A percentile compares a stretch with the other conserved stretches of the same genome.
phyloP scores from a whole-genome alignment of 2,888 invertebrate genomes.

The Agonum fuliginosum region DNA sequence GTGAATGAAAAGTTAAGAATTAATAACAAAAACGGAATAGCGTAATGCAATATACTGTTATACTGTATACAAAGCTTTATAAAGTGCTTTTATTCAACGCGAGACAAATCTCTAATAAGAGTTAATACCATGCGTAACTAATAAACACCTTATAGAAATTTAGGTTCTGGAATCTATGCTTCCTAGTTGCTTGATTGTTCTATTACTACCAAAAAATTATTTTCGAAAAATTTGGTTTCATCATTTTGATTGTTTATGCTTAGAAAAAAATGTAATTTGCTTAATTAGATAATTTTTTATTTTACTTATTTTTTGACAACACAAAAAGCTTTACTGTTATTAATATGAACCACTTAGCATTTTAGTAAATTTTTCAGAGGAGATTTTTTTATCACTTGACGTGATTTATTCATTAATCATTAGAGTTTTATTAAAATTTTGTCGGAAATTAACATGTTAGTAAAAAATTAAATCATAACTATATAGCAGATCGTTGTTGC shows the following conservation, averaged over 20 bases:
- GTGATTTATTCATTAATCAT: constrained; percentile 22
- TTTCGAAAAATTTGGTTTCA: constrained; percentile 10
- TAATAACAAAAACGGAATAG: background rate
- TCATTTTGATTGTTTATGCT: background rate
- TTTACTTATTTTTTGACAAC: constrained; percentile 13
- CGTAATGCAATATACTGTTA: background rate
- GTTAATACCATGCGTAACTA: constrained; percentile 30
- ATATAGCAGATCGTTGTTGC: too few species aligned
- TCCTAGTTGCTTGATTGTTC: constrained; percentile 27
- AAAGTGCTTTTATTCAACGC: constrained; percentile 12
- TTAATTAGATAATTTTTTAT: constrained; percentile 27
- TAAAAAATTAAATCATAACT: background rate
- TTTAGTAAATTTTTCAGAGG: background rate
- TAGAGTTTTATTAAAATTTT: constrained; percentile 36
- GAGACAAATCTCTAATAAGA: constrained; percentile 41
- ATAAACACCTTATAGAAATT: constrained; percentile 29
- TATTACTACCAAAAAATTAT: constrained; percentile 2
- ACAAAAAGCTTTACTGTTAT: constrained; percentile 21
- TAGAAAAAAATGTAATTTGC: constrained; percentile 27
- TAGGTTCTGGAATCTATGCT: background rate
- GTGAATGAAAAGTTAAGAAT: background rate
- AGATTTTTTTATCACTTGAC: constrained; percentile 2
- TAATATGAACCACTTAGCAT: constrained; percentile 21
- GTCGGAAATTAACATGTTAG: constrained; percentile 33
- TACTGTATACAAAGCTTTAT: background rate